Base-by-base conservation (phyloP, 2,888 invertebrate genomes). In the Allacma fusca region DNA sequence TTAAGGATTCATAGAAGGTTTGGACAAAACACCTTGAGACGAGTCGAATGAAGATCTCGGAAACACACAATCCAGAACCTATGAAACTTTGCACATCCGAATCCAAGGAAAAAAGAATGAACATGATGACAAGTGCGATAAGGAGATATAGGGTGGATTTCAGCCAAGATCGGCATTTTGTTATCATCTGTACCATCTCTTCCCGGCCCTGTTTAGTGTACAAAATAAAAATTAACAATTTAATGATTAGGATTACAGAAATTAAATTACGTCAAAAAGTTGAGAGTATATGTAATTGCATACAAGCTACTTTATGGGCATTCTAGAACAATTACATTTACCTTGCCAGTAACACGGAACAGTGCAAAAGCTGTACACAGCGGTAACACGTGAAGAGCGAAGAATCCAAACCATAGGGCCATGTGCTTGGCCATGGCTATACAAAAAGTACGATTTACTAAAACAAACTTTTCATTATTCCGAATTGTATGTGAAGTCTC, bases 1-100 rank as follows among this genome's bases (percentile, higher is more conserved):
- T 72, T 1, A 72, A 24, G 19, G 62, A 57, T 23, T 21, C 62
- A 62, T 72, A 72, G 24, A 72, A 72, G 13, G 29, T 13, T 23
- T 62, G 29, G 34, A 72, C 72, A 34, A 62, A 72, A 40, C 72
- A 72, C 19, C 72, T 26, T 59, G 26, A 76, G 24, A 70, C 50
- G 9, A 76, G 7, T 40, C 70, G 57, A 21, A 76, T 62, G 5
- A 76, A 19, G 28, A 71, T 23, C 19, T 70, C 70, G 1, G 69
- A 21, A 19, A 43, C 70, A 69, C 76, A 76, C 29, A 76, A 5
- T 12, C 76, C 70, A 19, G 76, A 44, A 16, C 76, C 76, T 12
- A 76, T 26, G 43, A 69, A 76, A 44, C 70, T 70, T 23, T 76
- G 76, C 16, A 76, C 57, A 13, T 76, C 76, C 7, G 76, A 76